These are phyloP conservation scores for Jacana jacana DNA, from an alignment of 2,113 vertebrate species.

Conservation along the genomic window DNA sequence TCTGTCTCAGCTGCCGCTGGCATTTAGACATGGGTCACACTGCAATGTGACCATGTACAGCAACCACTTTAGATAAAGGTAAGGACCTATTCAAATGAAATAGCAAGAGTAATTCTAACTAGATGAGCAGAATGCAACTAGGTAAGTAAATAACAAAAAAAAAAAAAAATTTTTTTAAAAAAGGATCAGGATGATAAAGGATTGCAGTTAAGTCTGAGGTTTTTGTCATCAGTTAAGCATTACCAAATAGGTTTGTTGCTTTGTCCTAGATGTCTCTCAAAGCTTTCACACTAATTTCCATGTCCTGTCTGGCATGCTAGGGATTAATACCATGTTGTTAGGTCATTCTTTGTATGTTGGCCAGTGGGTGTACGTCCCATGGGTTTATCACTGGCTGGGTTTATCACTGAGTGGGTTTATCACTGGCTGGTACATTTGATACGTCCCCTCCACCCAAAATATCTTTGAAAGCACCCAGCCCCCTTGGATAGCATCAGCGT, in stretches of 20 bases:
- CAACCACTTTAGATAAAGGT: background rate
- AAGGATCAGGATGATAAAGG: background rate
- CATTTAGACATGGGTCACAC: rapidly evolving
- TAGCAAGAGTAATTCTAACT: background rate
- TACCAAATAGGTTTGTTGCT: background rate
- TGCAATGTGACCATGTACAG: background rate
- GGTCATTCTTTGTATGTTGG: background rate
- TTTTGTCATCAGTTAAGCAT: background rate
- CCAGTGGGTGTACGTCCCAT: background rate
- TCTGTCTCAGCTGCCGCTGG: background rate
- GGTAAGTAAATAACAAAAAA: background rate
- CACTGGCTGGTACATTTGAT: background rate
- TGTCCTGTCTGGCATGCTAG: background rate
- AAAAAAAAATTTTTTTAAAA: background rate
- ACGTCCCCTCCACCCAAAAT: background rate
- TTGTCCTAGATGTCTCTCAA: background rate
- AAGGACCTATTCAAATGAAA: background rate
- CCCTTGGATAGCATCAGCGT: background rate
- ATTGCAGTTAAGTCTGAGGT: background rate
- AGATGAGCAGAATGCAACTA: background rate
- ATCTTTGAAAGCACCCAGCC: background rate
- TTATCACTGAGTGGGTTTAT: background rate
- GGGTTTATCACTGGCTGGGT: background rate
- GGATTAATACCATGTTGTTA: rapidly evolving
- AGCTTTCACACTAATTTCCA: background rate